Evolutionary conservation across 2,113 vertebrate genomes (phyloP).

Genomic region (Forbesichthys agassizii): DNA sequence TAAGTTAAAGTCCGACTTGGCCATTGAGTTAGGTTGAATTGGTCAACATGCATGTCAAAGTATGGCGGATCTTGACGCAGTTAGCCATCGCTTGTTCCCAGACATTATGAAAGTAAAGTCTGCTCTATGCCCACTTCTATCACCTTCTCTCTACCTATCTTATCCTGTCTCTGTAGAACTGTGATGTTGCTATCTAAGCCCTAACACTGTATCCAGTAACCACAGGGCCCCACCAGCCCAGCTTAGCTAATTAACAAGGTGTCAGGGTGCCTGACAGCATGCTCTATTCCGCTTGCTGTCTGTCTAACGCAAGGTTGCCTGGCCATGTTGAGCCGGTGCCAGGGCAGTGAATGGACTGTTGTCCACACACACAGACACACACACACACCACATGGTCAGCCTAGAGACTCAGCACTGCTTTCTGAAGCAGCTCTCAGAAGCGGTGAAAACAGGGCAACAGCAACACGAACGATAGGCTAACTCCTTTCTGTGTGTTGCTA

Average conservation of each 20-base stretch:
- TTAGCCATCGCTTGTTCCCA: too few relatives aligned
- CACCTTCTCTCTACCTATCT: too few relatives aligned
- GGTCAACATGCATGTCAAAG: too few relatives aligned
- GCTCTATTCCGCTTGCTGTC: slow-evolving; percentile 11
- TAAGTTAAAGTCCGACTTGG: too few relatives aligned
- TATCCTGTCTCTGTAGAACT: too few relatives aligned
- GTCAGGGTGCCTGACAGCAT: slow-evolving; percentile 23
- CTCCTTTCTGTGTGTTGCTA: too few relatives aligned
- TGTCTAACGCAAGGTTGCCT: slow-evolving; percentile 41
- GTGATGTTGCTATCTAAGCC: neutral
- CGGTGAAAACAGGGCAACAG: neutral
- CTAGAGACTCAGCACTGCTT: slow-evolving; percentile 31
- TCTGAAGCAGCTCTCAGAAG: slow-evolving; percentile 28
- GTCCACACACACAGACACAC: slow-evolving; percentile 30
- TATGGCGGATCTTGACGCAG: too few relatives aligned
- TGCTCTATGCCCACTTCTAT: too few relatives aligned
- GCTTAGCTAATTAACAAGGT: slow-evolving; percentile 71
- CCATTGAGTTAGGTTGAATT: too few relatives aligned
- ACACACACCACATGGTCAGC: slow-evolving; percentile 31
- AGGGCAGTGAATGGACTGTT: slow-evolving; percentile 36
- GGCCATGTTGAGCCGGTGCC: slow-evolving; percentile 35
- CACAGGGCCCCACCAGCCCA: slow-evolving; percentile 33
- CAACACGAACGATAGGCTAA: neutral
- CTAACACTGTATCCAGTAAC: slow-evolving; percentile 33
- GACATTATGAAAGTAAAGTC: too few relatives aligned